Conservation (phyloP, 2,888 invertebrate genomes). For the Archips xylosteana region DNA sequence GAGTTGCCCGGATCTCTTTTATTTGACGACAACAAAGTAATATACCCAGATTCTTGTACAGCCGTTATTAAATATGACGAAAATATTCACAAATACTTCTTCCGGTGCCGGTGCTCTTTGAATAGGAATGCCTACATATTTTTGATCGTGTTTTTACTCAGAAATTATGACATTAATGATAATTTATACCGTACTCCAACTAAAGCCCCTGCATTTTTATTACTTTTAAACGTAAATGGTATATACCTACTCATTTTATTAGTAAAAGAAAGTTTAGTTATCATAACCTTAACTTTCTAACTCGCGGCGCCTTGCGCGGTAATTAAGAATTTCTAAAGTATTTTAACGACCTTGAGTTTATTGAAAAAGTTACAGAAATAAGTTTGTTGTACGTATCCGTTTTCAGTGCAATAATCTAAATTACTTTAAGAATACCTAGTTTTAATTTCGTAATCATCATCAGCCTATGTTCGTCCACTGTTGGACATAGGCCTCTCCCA, state of each 20-base stretch:
- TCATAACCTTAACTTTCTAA: constrained; percentile 1
- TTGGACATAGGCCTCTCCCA: too few species aligned
- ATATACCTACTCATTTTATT: not conserved
- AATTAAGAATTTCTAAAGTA: constrained; percentile 8
- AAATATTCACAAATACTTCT: not conserved
- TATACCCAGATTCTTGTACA: not conserved
- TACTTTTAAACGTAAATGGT: not conserved
- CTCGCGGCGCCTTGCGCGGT: constrained; percentile 1
- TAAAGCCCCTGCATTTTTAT: not conserved
- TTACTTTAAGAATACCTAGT: not conserved
- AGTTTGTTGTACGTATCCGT: not conserved
- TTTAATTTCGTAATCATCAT: too few species aligned
- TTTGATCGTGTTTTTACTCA: not conserved
- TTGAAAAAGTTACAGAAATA: constrained; percentile 1
- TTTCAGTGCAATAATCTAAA: not conserved
- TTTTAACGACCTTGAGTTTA: constrained; percentile 2
- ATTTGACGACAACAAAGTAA: not conserved
- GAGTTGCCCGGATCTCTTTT: not conserved
- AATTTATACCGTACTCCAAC: too few species aligned
- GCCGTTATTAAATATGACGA: not conserved
- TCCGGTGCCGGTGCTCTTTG: not conserved
- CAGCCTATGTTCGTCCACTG: too few species aligned
- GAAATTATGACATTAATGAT: not conserved
- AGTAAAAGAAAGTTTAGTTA: not conserved
- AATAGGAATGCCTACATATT: not conserved